phyloP scores from a whole-genome alignment of 2,888 invertebrate genomes.

The Epirrhoe alternata region DNA sequence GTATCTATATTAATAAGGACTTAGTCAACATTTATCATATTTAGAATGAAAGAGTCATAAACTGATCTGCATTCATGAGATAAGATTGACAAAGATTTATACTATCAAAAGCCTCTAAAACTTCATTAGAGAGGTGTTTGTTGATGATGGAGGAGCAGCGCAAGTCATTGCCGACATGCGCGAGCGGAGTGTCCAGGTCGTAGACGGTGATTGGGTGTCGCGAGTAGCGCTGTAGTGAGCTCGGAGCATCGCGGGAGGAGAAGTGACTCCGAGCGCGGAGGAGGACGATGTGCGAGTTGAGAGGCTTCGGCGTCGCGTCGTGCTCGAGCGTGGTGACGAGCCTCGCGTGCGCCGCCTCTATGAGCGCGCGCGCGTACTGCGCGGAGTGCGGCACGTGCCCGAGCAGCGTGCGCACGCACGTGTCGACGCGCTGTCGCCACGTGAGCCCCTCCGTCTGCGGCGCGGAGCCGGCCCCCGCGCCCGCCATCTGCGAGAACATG shows the following conservation, averaged over 20 bases:
- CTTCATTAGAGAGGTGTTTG: constrained; percentile 49
- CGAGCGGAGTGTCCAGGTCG: constrained; percentile 43
- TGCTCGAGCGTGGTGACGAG: constrained; percentile 45
- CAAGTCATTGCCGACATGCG: constrained; percentile 22
- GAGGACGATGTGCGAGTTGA: constrained; percentile 53
- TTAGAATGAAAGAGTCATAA: constrained; percentile 43
- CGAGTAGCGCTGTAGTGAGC: constrained; percentile 44
- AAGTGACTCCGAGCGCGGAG: constrained; percentile 45
- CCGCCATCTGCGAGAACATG: constrained; percentile 58
- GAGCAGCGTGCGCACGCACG: constrained; percentile 52
- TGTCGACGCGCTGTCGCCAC: constrained; percentile 52
- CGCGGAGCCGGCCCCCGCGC: constrained; percentile 28
- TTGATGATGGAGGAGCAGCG: constrained; percentile 58
- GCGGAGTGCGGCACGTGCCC: constrained; percentile 60
- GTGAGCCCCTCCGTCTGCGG: constrained; percentile 40
- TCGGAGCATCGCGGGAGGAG: constrained; percentile 8
- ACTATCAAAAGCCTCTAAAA: constrained; percentile 52
- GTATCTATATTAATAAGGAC: no score
- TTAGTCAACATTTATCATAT: no score
- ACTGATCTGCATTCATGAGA: constrained; percentile 48
- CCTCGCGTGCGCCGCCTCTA: constrained; percentile 55
- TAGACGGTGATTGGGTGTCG: constrained; percentile 48
- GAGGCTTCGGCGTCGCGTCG: constrained; percentile 34
- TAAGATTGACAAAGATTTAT: constrained; percentile 63
- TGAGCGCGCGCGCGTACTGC: constrained; percentile 58